Evolutionary conservation across 2,797 vertebrate genomes (phyloP).

Genomic region (Natrix natrix): DNA sequence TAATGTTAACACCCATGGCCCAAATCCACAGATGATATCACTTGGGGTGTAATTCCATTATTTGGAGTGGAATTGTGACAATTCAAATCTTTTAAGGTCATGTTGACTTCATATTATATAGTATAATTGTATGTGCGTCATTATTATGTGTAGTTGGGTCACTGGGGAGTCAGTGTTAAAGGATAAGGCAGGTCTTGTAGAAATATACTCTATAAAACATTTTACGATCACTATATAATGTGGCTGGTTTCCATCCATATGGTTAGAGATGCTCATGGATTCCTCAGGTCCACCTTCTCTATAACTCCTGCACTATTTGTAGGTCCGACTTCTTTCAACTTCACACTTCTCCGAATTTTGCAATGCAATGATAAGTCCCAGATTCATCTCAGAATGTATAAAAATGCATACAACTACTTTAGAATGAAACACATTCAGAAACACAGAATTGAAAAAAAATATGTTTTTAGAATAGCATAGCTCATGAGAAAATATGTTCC

Average conservation of each 20-base stretch:
- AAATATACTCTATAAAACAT: background rate
- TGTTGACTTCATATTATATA: constrained; percentile 4
- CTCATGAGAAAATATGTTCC: background rate
- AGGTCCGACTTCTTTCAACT: background rate
- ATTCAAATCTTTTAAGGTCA: background rate
- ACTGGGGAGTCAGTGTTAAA: background rate
- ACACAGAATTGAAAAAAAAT: background rate
- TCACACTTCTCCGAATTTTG: background rate
- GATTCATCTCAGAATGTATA: background rate
- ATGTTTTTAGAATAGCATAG: background rate
- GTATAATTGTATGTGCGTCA: background rate
- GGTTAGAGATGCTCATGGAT: background rate
- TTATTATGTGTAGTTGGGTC: constrained; percentile 10
- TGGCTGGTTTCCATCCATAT: background rate
- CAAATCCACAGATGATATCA: constrained; percentile 21
- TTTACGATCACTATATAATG: background rate
- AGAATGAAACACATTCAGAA: background rate
- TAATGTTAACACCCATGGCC: constrained; percentile 15
- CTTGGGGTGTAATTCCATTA: constrained; percentile 15
- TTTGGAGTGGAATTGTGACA: background rate
- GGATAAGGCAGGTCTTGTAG: background rate
- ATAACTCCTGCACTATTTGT: background rate
- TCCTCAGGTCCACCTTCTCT: background rate
- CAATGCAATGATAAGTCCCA: background rate
- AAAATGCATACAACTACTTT: background rate